Percentiles rank a stretch among this genome's conserved stretches.
These are phyloP conservation scores for Embidobia sp. DNA, from an alignment of 2,888 invertebrate species.

Conservation along the genomic window DNA sequence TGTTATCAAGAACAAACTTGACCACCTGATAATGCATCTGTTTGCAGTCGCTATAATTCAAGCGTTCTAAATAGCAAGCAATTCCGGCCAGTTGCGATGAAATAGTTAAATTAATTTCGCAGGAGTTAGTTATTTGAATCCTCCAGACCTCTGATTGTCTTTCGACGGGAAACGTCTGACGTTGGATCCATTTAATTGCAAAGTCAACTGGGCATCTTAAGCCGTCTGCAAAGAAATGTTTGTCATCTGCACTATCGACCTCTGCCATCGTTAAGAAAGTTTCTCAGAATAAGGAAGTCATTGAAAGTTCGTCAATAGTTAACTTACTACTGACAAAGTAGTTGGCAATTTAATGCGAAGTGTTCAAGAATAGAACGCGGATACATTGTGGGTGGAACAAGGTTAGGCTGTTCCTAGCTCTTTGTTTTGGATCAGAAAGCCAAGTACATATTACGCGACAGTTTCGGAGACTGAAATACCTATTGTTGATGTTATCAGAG, in stretches of 20 bases:
- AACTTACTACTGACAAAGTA: conserved; percentile 35
- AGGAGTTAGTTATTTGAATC: too few species aligned
- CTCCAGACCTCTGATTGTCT: too few species aligned
- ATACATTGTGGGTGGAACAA: neutral
- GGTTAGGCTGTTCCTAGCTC: conserved; percentile 4
- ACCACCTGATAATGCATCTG: conserved; percentile 39
- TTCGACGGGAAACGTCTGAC: too few species aligned
- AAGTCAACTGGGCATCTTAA: neutral
- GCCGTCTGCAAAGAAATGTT: neutral
- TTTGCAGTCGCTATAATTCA: conserved; percentile 9
- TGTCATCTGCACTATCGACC: conserved; percentile 13
- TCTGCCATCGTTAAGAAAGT: conserved; percentile 27
- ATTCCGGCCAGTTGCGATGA: neutral
- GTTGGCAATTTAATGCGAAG: conserved; percentile 33
- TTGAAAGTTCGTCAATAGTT: conserved; percentile 46
- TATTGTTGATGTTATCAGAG: conserved; percentile 26
- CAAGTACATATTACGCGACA: conserved; percentile 40
- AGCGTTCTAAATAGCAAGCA: neutral
- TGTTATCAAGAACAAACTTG: conserved; percentile 31
- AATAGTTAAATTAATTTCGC: conserved; percentile 22
- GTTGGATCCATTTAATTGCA: neutral
- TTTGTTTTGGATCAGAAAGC: conserved; percentile 35
- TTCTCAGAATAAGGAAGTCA: conserved; percentile 29
- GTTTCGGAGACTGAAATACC: conserved; percentile 11
- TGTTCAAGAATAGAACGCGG: conserved; percentile 1